A percentile compares a stretch with the other conserved stretches of the same genome.
These are phyloP conservation scores for Rallus limicola DNA, from an alignment of 2,113 vertebrate genomes.

Conservation along the genomic window DNA sequence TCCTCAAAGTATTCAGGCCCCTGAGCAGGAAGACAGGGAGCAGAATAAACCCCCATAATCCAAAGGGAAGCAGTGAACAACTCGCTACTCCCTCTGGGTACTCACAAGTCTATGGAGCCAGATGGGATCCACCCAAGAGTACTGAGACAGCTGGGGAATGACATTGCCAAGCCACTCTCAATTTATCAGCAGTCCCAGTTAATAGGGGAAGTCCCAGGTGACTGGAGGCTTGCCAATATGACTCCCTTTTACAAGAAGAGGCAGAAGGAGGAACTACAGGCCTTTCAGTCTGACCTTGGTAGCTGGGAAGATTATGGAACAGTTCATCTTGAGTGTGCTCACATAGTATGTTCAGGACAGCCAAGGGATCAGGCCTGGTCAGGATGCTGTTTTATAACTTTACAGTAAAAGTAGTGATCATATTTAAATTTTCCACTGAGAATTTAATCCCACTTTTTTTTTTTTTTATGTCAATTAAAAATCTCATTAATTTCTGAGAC, in stretches of 20 bases:
- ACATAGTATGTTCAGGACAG: too few species aligned
- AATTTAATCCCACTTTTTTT: not conserved
- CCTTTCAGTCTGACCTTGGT: too few species aligned
- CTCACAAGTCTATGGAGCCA: not conserved
- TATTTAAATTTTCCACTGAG: not conserved
- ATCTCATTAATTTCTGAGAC: not conserved
- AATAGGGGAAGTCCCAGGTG: not conserved
- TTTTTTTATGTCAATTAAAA: not conserved
- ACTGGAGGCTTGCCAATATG: not conserved
- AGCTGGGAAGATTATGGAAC: too few species aligned
- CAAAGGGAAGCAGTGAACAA: too few species aligned
- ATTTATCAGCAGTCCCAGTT: not conserved
- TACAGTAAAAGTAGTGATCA: not conserved
- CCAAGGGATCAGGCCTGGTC: too few species aligned
- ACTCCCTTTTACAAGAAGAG: too few species aligned
- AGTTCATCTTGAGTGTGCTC: too few species aligned
- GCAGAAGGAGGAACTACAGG: too few species aligned
- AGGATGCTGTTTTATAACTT: not conserved
- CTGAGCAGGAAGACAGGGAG: too few species aligned
- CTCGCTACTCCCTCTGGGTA: not conserved
- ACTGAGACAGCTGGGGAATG: not conserved
- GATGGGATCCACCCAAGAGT: not conserved
- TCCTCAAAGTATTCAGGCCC: too few species aligned
- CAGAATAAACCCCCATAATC: too few species aligned
- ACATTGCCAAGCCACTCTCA: not conserved